Evolutionary conservation across 2,797 vertebrate species (phyloP).

Genomic region (Sparidentex hasta): DNA sequence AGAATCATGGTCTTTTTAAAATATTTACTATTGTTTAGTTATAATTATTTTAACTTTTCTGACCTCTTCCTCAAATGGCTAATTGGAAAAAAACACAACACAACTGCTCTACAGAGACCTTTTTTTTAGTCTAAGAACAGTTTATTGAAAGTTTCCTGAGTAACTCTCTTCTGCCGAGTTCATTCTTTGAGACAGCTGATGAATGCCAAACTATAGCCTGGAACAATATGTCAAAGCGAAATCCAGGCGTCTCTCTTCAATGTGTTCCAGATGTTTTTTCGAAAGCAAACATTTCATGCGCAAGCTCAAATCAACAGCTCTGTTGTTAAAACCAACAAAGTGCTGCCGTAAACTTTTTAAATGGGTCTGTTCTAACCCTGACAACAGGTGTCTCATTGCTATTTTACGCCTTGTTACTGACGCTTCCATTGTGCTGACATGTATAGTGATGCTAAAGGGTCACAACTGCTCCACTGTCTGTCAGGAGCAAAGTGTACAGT

Average conservation of each 20-base stretch:
- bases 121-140: background rate
- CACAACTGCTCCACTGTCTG: slow-evolving; percentile 2
- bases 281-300: slow-evolving; percentile 58
- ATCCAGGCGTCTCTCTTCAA: slow-evolving; percentile 24
- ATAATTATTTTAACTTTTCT: background rate
- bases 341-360: slow-evolving; percentile 16
- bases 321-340: slow-evolving; percentile 44
- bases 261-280: slow-evolving; percentile 70
- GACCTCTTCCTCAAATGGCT: background rate
- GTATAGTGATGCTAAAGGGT: slow-evolving; percentile 7
- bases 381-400: slow-evolving; percentile 26
- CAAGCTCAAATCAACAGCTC: slow-evolving; percentile 43
- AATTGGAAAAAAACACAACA: background rate
- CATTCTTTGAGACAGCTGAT: slow-evolving; percentile 34
- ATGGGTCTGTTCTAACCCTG: slow-evolving; percentile 18
- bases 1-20: background rate
- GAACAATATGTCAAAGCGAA: slow-evolving; percentile 45
- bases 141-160: slow-evolving; percentile 34
- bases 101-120: background rate
- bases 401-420: background rate
- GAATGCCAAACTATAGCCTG: slow-evolving; percentile 30
- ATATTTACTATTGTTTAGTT: background rate
- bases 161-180: slow-evolving; percentile 9
- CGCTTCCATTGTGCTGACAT: background rate
- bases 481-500: slow-evolving; percentile 16